A percentile compares a stretch with the other conserved stretches of the same genome.
Conservation (phyloP, 2,888 invertebrate genomes). For the Erebia palarica region DNA sequence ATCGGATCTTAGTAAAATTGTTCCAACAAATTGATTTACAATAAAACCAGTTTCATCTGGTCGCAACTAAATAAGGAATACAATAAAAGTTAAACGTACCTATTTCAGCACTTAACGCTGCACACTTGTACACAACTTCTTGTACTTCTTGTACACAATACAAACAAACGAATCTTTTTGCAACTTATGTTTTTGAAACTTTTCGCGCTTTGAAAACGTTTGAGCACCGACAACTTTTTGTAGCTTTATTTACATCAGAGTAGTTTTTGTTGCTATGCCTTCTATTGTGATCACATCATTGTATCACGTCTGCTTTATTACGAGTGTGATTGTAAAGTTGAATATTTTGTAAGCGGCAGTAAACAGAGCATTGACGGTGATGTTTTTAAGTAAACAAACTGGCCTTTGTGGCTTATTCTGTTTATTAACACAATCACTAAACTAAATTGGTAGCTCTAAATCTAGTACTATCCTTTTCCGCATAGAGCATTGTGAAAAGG, state of each 20-base stretch:
- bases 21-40: neutral
- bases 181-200: conserved; percentile 4
- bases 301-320: conserved; percentile 1
- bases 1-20: neutral
- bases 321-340: neutral
- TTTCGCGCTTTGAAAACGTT: conserved; percentile 6
- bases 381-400: too few species aligned
- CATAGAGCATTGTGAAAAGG: too few species aligned
- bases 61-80: neutral
- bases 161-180: neutral
- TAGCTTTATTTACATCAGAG: conserved; percentile 4
- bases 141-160: conserved; percentile 12
- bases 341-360: neutral
- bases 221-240: neutral
- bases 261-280: conserved; percentile 4
- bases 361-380: too few species aligned
- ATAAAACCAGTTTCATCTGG: neutral
- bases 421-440: too few species aligned
- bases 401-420: too few species aligned
- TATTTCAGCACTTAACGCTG: neutral
- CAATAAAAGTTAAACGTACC: neutral
- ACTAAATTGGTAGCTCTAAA: too few species aligned
- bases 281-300: neutral
- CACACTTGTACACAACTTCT: too few species aligned
- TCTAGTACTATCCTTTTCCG: too few species aligned